These are phyloP conservation scores for Neoseiulus cucumeris DNA, from an alignment of 1,140 invertebrate genomes.

Conservation along the genomic window DNA sequence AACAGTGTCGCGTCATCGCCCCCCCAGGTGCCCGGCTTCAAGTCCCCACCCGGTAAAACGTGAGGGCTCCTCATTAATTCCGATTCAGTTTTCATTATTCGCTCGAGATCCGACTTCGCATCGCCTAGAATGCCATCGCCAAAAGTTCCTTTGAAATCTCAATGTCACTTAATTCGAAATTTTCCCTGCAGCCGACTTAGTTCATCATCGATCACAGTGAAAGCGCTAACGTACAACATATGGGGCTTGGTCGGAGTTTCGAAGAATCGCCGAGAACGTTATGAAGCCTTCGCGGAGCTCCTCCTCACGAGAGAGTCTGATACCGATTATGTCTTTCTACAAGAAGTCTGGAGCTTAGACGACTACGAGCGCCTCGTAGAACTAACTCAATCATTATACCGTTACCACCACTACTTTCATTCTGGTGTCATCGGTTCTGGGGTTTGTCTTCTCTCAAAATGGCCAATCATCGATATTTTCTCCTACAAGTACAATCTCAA, in stretches of 20 bases:
- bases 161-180: too few species aligned
- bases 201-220: neutral
- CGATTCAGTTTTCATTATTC: too few species aligned
- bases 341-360: slow-evolving; percentile 60
- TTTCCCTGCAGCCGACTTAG: too few species aligned
- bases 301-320: slow-evolving; percentile 38
- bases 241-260: slow-evolving; percentile 61
- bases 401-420: slow-evolving; percentile 76
- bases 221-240: neutral
- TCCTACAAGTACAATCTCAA: slow-evolving; percentile 85
- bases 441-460: slow-evolving; percentile 67
- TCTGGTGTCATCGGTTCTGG: slow-evolving; percentile 84
- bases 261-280: slow-evolving; percentile 47
- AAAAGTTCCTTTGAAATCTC: too few species aligned
- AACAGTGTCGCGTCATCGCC: too few species aligned
- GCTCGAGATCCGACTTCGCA: too few species aligned
- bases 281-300: slow-evolving; percentile 55
- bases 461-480: slow-evolving; percentile 63
- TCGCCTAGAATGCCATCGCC: too few species aligned
- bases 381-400: slow-evolving; percentile 39
- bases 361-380: slow-evolving; percentile 51
- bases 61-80: too few species aligned
- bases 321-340: slow-evolving; percentile 69
- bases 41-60: too few species aligned
- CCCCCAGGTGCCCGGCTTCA: too few species aligned